Conservation (phyloP, 2,888 invertebrate species). For the Ganaspis brasiliensis region DNA sequence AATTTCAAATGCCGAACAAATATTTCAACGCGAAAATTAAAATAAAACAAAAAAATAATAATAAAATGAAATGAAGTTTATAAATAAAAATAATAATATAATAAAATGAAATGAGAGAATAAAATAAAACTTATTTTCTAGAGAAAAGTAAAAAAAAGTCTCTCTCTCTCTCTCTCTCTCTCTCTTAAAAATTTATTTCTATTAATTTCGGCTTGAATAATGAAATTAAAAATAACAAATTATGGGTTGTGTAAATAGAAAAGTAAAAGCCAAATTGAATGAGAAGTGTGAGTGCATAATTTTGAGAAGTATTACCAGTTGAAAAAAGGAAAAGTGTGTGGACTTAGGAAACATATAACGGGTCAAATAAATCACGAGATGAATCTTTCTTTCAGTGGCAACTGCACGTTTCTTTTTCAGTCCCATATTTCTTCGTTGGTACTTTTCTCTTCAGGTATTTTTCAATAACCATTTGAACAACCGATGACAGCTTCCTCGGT, state of each 20-base stretch:
- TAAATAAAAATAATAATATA: too few species aligned
- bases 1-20: too few species aligned
- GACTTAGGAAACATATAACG: slow-evolving; percentile 73
- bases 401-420: slow-evolving; percentile 28
- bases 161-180: not conserved
- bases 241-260: slow-evolving; percentile 44
- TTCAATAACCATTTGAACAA: slow-evolving; percentile 18
- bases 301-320: slow-evolving; percentile 6
- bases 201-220: too few species aligned
- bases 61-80: too few species aligned
- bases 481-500: not conserved
- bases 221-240: not conserved
- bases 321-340: slow-evolving; percentile 71
- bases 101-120: too few species aligned
- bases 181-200: too few species aligned
- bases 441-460: not conserved
- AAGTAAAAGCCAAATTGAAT: slow-evolving; percentile 49
- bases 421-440: not conserved
- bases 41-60: too few species aligned
- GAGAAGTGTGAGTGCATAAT: slow-evolving; percentile 47
- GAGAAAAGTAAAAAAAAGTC: not conserved
- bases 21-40: too few species aligned
- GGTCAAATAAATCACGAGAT: slow-evolving; percentile 75
- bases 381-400: slow-evolving; percentile 47
- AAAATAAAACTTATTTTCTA: too few species aligned